Base-by-base conservation (phyloP, 92 coral and sea anemone genomes). In the Micromussa lordhowensis region DNA sequence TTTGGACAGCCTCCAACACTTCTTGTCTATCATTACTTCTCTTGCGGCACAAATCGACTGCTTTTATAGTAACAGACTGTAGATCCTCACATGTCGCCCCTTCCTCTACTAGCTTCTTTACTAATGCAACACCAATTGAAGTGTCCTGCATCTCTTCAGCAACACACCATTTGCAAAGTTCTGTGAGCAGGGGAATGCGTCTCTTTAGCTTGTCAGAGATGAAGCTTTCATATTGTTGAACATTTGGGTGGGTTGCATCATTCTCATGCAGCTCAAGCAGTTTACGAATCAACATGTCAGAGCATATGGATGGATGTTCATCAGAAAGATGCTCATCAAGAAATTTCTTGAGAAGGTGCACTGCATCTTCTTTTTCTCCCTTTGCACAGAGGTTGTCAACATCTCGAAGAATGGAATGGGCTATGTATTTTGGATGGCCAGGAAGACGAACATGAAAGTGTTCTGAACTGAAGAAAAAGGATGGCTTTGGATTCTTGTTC, bases 341-440 rank as follows among this genome's bases (percentile, higher is more conserved):
- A 36, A 93, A 86, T 15, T 88, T 77, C 31, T 44, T 69, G 59
- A 94, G 72, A 18, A 91, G 31, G 29, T 82, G 72, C 34, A 86
- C 82, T 31, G 95, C 97, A 38, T 92, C 95, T 18, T 80, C 54
- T 80, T 85, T 83, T 15, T 92, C 93, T 19, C 97, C 97, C 78
- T 91, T 92, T 12, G 95, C 90, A 61, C 91, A 90, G 64, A 92
- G 91, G 31, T 88, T 80, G n/a, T 90, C 91, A 28, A 89, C 92
- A 13, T 90, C 92, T 48, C 86, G 80, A 32, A 87, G 72, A 66
- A 92, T 85, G 22, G 91, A 89, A 58, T 83, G 48, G 0, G 91
- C 89, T 35, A 84, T 87, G 54, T 92, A 94, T 73, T 81, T 94
- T 4, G 97, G 97, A 82, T 94, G 97, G 44, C 92, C 95, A 21